These are phyloP conservation scores for Hesperophylax magnus DNA, from an alignment of 1,140 invertebrate genomes.

Conservation along the genomic window DNA sequence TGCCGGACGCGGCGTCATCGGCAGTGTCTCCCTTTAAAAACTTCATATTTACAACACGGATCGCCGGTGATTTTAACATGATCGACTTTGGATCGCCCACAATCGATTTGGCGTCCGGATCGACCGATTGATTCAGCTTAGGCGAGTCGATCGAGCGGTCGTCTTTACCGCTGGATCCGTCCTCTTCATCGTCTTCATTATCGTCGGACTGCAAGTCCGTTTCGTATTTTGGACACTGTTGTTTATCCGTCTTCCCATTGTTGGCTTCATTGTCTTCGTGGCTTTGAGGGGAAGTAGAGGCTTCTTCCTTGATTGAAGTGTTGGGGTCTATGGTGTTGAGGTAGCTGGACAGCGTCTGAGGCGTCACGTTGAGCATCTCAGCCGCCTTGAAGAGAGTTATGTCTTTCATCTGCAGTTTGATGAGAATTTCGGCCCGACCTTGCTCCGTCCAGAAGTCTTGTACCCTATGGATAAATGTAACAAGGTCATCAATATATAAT, in stretches of 20 bases:
- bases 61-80: conserved; percentile 1
- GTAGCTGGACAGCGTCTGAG: conserved; percentile 80
- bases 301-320: background rate
- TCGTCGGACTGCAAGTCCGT: background rate
- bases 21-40: conserved; percentile 15
- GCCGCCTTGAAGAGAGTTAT: conserved; percentile 80
- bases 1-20: background rate
- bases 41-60: conserved; percentile 32
- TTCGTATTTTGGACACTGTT: no score
- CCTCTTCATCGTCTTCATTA: background rate
- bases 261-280: background rate
- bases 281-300: background rate
- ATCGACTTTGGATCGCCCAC: background rate
- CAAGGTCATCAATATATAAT: no score
- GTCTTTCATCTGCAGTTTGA: conserved; percentile 80
- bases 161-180: conserved; percentile 4
- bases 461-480: conserved; percentile 67
- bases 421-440: conserved; percentile 79
- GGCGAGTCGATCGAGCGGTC: background rate
- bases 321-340: conserved; percentile 59
- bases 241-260: background rate
- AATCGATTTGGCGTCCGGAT: background rate
- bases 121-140: background rate
- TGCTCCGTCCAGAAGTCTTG: conserved; percentile 84
- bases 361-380: conserved; percentile 80